Evolutionary conservation across 2,113 vertebrate genomes (phyloP).

Genomic region (Pteropus alecto): DNA sequence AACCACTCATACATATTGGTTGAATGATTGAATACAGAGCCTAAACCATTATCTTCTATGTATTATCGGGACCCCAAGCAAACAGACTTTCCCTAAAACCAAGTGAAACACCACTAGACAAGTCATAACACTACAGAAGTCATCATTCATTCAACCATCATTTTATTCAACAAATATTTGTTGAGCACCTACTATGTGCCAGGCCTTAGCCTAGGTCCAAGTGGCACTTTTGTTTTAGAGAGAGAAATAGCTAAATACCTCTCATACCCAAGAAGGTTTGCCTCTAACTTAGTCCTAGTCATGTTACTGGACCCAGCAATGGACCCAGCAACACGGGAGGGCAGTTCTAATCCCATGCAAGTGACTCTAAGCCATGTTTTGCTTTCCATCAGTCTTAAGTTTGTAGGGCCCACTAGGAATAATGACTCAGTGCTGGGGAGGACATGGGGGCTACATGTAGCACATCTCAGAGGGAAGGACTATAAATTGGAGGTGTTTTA

Average conservation of each 20-base stretch:
- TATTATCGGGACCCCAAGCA: neutral
- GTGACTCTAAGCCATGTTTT: neutral
- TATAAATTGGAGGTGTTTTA: conserved; percentile 52
- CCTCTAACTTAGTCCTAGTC: neutral
- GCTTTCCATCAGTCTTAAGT: neutral
- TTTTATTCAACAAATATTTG: neutral
- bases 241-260: neutral
- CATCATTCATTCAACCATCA: neutral
- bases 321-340: neutral
- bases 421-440: conserved; percentile 32
- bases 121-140: neutral
- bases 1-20: neutral
- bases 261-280: neutral
- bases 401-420: neutral
- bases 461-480: conserved; percentile 21
- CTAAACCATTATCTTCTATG: neutral
- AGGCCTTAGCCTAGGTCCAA: neutral
- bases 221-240: neutral
- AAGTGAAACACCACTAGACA: neutral
- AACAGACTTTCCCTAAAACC: neutral
- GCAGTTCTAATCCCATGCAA: neutral
- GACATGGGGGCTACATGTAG: neutral
- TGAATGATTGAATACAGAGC: neutral
- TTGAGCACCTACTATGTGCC: neutral
- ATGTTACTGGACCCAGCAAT: too few species aligned